These are phyloP conservation scores for Drosophila kambysellisi DNA, from an alignment of 2,888 invertebrate genomes.

Conservation along the genomic window DNA sequence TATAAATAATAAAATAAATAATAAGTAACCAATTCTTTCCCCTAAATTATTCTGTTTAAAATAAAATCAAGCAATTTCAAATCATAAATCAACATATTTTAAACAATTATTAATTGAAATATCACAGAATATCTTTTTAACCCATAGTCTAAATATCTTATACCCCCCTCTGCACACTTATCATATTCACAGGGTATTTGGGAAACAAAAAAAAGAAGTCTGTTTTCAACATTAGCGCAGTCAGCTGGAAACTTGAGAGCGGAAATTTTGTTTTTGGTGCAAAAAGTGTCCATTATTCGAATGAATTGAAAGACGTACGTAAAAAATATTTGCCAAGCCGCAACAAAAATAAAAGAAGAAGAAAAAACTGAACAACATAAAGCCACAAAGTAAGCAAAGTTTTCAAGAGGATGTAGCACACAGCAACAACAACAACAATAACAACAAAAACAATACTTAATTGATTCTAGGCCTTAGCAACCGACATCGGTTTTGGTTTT, in stretches of 20 bases:
- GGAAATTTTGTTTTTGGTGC: slow-evolving; percentile 57
- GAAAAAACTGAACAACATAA: slow-evolving; percentile 6
- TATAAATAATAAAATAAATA: too few relatives aligned
- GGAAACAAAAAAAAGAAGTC: neutral
- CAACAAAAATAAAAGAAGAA: slow-evolving; percentile 13
- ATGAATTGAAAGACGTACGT: slow-evolving; percentile 62
- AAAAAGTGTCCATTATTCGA: slow-evolving; percentile 76
- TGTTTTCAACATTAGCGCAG: slow-evolving; percentile 62
- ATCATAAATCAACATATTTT: neutral
- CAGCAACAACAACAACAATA: slow-evolving; percentile 12
- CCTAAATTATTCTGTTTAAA: too few relatives aligned
- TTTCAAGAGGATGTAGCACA: slow-evolving; percentile 47
- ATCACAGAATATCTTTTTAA: neutral
- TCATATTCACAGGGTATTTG: slow-evolving; percentile 16
- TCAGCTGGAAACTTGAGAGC: slow-evolving; percentile 69
- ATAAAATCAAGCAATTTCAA: too few relatives aligned
- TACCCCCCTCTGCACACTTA: neutral
- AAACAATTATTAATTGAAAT: neutral
- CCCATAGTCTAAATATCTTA: neutral
- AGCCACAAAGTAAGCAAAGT: slow-evolving; percentile 18
- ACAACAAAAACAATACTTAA: slow-evolving; percentile 47
- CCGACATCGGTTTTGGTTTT: slow-evolving; percentile 26
- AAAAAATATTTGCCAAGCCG: slow-evolving; percentile 42
- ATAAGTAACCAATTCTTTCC: too few relatives aligned
- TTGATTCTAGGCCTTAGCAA: slow-evolving; percentile 72